These are phyloP conservation scores for Polylopha cassiicola DNA, from an alignment of 2,888 invertebrate genomes.

Conservation along the genomic window DNA sequence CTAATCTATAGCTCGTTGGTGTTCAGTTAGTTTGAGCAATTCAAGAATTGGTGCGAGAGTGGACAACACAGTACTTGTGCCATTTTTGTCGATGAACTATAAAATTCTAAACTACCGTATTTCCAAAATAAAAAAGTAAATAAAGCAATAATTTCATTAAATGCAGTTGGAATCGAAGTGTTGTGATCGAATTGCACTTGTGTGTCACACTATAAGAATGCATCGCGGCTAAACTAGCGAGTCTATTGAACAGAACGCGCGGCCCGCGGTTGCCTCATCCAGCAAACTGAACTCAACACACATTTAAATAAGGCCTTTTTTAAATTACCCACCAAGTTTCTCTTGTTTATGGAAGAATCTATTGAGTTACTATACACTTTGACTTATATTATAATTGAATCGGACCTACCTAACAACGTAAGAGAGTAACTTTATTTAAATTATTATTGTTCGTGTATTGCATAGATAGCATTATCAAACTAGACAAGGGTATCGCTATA, in stretches of 20 bases:
- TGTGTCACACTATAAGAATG: slow-evolving; percentile 4
- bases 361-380: slow-evolving; percentile 71
- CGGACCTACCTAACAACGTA: slow-evolving; percentile 69
- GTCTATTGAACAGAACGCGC: slow-evolving; percentile 39
- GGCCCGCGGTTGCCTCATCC: slow-evolving; percentile 26
- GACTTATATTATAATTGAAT: slow-evolving; percentile 72
- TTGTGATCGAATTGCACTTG: slow-evolving; percentile 9
- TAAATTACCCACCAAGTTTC: slow-evolving; percentile 42
- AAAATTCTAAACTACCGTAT: slow-evolving; percentile 6
- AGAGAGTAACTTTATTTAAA: slow-evolving; percentile 43
- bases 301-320: slow-evolving; percentile 65
- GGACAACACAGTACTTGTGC: slow-evolving; percentile 23
- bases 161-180: slow-evolving; percentile 44
- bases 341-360: slow-evolving; percentile 56
- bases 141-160: too few relatives aligned
- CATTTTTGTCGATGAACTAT: slow-evolving; percentile 15
- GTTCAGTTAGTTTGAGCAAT: slow-evolving; percentile 41
- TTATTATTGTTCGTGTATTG: slow-evolving; percentile 68
- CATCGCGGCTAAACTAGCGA: slow-evolving; percentile 55
- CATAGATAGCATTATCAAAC: slow-evolving; percentile 45
- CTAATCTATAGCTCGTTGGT: slow-evolving; percentile 28
- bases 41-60: slow-evolving; percentile 30
- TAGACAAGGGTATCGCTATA: slow-evolving; percentile 41
- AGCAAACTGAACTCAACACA: slow-evolving; percentile 30
- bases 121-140: too few relatives aligned